phyloP scores from a whole-genome alignment of 1,140 invertebrate genomes.

The Brachionus koreanus region DNA sequence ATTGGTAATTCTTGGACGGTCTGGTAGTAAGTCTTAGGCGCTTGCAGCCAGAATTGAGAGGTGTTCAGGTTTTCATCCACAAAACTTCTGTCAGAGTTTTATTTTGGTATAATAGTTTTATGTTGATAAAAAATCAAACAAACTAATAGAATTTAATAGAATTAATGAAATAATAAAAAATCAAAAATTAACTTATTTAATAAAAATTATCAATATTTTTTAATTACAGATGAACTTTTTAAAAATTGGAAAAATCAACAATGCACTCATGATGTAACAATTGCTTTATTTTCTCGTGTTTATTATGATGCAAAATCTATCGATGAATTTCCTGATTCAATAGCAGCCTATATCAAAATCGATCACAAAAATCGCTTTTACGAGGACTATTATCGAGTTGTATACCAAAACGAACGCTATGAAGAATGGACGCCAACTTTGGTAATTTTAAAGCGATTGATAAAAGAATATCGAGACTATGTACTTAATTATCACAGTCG shows the following conservation, averaged over 20 bases:
- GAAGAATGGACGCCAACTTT: slow-evolving; percentile 92
- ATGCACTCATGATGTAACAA: slow-evolving; percentile 96
- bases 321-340: slow-evolving; percentile 85
- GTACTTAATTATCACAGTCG: slow-evolving; percentile 80
- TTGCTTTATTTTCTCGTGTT: slow-evolving; percentile 91
- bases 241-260: slow-evolving; percentile 80
- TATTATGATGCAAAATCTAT: slow-evolving; percentile 83
- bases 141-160: no score
- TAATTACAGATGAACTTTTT: slow-evolving; percentile 79
- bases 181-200: background rate
- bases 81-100: no score
- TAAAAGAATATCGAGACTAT: slow-evolving; percentile 82
- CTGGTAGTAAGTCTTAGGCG: no score
- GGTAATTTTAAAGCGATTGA: slow-evolving; percentile 76
- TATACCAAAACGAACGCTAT: slow-evolving; percentile 94
- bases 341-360: slow-evolving; percentile 85
- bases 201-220: slow-evolving; percentile 62
- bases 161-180: background rate
- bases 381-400: slow-evolving; percentile 95
- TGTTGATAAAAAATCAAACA: no score
- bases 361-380: slow-evolving; percentile 92
- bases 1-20: no score
- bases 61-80: no score
- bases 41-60: no score
- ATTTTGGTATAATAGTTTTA: no score